Percentiles rank a stretch among this genome's conserved stretches.
Conservation (phyloP, 1,140 invertebrate species). For the Tetragonula clypearis region DNA sequence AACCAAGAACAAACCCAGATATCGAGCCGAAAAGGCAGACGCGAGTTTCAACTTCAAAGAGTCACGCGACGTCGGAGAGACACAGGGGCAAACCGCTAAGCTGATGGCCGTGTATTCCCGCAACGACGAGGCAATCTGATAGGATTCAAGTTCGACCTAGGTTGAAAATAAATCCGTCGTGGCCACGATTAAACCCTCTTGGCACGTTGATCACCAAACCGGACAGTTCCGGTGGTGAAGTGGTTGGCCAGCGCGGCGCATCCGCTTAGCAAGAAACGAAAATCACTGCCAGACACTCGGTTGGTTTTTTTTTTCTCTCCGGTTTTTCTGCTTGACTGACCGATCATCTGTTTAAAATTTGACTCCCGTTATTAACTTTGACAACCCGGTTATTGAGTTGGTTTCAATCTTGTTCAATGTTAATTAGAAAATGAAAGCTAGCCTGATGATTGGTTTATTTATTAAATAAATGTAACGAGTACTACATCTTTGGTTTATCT, state of each 20-base stretch:
- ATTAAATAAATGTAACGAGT: too few relatives aligned
- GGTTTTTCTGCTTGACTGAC: background rate
- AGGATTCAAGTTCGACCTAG: conserved; percentile 32
- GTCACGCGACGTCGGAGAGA: conserved; percentile 30
- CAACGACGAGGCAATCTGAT: conserved; percentile 43
- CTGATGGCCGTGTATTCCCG: conserved; percentile 17
- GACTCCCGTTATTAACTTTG: too few relatives aligned
- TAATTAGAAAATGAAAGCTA: too few relatives aligned
- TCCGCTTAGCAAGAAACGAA: conserved; percentile 17
- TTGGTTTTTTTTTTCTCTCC: background rate
- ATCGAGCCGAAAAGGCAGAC: background rate
- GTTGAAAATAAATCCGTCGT: conserved; percentile 45
- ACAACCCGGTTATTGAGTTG: too few relatives aligned
- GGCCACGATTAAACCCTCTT: conserved; percentile 50
- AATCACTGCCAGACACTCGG: conserved; percentile 27
- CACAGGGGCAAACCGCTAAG: conserved; percentile 20
- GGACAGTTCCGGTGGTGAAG: conserved; percentile 15
- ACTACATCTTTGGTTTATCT: too few relatives aligned
- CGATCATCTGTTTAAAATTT: background rate
- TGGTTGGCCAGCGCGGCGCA: conserved; percentile 2
- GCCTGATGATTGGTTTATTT: too few relatives aligned
- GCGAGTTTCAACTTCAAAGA: conserved; percentile 23
- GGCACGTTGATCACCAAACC: conserved; percentile 45
- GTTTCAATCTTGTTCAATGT: too few relatives aligned
- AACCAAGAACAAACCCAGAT: conserved; percentile 29